Percentiles rank a stretch among this genome's conserved stretches.
Conservation (phyloP, 1,140 invertebrate species). For the Dendroctonus valens region DNA sequence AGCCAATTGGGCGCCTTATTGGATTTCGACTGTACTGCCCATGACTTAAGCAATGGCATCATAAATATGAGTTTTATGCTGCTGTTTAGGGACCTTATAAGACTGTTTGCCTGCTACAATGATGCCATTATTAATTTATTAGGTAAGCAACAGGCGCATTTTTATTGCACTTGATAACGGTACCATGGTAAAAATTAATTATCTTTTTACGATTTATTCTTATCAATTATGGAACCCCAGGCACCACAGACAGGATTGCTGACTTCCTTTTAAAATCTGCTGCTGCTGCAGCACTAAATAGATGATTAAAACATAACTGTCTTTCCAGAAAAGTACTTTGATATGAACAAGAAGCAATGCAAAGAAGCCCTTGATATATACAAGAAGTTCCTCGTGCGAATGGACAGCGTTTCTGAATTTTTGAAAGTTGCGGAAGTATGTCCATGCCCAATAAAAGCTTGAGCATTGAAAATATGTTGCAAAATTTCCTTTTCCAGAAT, state of each 20-base stretch:
- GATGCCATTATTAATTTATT: slow-evolving; percentile 99
- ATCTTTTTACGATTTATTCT: no score
- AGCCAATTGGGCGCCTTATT: slow-evolving; percentile 91
- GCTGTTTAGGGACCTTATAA: slow-evolving; percentile 96
- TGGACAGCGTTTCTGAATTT: slow-evolving; percentile 98
- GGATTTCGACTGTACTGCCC: slow-evolving; percentile 96
- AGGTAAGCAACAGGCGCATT: slow-evolving; percentile 53
- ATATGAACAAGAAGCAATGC: slow-evolving; percentile 99
- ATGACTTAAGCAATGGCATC: slow-evolving; percentile 96
- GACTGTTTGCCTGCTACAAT: slow-evolving; percentile 99
- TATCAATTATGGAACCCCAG: no score
- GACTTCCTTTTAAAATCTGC: no score
- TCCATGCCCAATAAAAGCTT: slow-evolving; percentile 6
- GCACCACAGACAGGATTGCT: no score
- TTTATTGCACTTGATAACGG: no score
- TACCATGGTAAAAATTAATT: no score
- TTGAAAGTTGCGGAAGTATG: slow-evolving; percentile 90
- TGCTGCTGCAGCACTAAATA: no score
- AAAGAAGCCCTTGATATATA: slow-evolving; percentile 97
- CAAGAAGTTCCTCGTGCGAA: slow-evolving; percentile 97
- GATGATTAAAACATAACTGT: no score
- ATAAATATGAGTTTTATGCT: slow-evolving; percentile 99
- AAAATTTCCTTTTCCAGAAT: slow-evolving; percentile 64
- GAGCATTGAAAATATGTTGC: neutral
- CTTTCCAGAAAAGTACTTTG: slow-evolving; percentile 91